Base-by-base conservation (phyloP, 2,888 invertebrate genomes). In the Apotomis capreana region DNA sequence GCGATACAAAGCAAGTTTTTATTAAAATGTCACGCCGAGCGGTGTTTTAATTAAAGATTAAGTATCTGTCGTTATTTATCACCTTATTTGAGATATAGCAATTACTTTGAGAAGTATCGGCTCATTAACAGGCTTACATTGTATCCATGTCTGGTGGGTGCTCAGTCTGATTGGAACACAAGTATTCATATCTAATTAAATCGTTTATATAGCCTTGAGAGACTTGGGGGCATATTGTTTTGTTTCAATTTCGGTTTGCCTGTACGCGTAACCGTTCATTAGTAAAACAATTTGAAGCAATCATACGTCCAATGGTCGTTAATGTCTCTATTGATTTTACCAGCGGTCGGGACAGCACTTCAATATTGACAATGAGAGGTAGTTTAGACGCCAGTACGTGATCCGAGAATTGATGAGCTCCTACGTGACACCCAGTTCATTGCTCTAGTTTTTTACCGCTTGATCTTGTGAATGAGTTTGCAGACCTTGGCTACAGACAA, bases 291-390 rank as follows among this genome's bases (percentile, higher is more conserved):
- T 89, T 84, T 80, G 76, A 76, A 80, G 79, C 83, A 82, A 86
- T 87, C 85, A 86, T 87, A 84, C 84, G 84, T 86, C 82, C 87
- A 86, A 89, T 89, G 88, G 84, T 83, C 83, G 84, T 88, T 90
- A 90, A 89, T 88, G 84, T 83, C 78, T 87, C 81, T 91, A 91
- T 90, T 90, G 91, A 90, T 91, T 90, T 87, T 89, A 84, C 86
- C 87, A 87, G 84, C 87, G 87, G 88, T 86, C 88, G 83, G 83
- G 86, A 84, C 86, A 87, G 81, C 83, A 84, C 89, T 88, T 87
- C 87, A 89, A 90, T 92, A 92, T 92, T 91, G 91, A 92, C 92
- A 91, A 91, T 91, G 89, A 91, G 91, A 89, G 90, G 91, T 90
- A 91, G 92, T 92, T 92, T 91, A 91, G 92, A 89, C 84, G 89